These are phyloP conservation scores for Hyperopisus bebe DNA, from an alignment of 2,113 vertebrate species.

Conservation along the genomic window DNA sequence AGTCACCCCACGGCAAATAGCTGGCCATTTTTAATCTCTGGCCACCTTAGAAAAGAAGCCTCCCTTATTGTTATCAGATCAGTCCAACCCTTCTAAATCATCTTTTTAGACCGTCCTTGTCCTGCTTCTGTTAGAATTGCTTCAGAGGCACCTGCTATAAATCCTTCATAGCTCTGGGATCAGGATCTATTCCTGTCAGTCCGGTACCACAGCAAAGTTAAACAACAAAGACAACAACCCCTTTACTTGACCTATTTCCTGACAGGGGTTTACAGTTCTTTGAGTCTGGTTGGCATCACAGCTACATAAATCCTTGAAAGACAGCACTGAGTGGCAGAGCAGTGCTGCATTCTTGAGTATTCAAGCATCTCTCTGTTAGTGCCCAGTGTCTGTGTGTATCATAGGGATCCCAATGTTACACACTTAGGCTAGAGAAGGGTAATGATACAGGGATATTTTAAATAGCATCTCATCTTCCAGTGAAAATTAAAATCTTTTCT, in stretches of 20 bases:
- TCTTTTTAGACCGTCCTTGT: background rate
- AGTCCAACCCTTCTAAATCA: background rate
- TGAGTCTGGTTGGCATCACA: background rate
- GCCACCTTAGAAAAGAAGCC: background rate
- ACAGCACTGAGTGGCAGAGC: background rate
- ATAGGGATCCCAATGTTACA: background rate
- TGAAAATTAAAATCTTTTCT: background rate
- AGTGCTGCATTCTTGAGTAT: background rate
- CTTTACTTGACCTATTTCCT: slow-evolving; percentile 3
- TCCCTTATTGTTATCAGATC: background rate
- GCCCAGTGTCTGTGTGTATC: background rate
- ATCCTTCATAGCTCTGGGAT: slow-evolving; percentile 4
- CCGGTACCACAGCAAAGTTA: background rate
- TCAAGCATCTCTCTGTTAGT: background rate
- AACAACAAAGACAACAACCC: slow-evolving; percentile 1
- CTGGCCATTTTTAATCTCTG: background rate
- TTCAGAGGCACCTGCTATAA: background rate
- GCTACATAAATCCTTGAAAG: background rate
- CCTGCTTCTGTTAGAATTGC: background rate
- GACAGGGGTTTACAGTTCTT: background rate
- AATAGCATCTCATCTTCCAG: background rate
- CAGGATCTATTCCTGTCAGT: background rate
- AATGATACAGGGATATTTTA: background rate
- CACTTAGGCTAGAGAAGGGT: background rate
- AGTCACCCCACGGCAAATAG: background rate